These are phyloP conservation scores for Azorinus chamasolen DNA, from an alignment of 2,888 invertebrate species.

Conservation along the genomic window DNA sequence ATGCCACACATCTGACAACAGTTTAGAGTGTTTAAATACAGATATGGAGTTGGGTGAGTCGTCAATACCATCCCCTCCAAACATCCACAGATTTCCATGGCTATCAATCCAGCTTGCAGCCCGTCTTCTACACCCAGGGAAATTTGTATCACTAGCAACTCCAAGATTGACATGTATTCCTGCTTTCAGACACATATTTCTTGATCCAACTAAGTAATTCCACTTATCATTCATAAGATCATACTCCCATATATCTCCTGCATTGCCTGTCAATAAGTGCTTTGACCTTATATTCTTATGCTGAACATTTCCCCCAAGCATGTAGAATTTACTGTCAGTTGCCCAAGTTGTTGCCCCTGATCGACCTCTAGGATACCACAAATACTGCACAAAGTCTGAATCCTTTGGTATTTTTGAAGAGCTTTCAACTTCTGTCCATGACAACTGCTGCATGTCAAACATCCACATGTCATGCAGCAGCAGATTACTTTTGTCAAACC, in stretches of 20 bases:
- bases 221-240: constrained; percentile 63
- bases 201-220: constrained; percentile 59
- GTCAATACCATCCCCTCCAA: constrained; percentile 78
- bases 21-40: constrained; percentile 58
- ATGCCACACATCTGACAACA: constrained; percentile 76
- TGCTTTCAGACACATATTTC: constrained; percentile 40
- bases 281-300: constrained; percentile 57
- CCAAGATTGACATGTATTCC: constrained; percentile 57
- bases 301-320: constrained; percentile 79
- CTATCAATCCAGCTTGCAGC: constrained; percentile 72
- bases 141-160: constrained; percentile 20
- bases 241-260: constrained; percentile 76
- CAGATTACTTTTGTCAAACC: constrained; percentile 62
- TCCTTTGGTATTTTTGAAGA: constrained; percentile 55
- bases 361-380: constrained; percentile 65
- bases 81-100: constrained; percentile 75
- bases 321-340: constrained; percentile 56
- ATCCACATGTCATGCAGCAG: constrained; percentile 77
- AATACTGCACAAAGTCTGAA: constrained; percentile 40
- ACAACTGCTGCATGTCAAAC: constrained; percentile 66
- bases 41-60: constrained; percentile 49
- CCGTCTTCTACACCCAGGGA: constrained; percentile 73
- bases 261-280: constrained; percentile 68
- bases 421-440: constrained; percentile 67
- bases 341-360: constrained; percentile 75